A percentile compares a stretch with the other conserved stretches of the same genome.
These are phyloP conservation scores for Paratilapia polleni DNA, from an alignment of 2,113 vertebrate species.

Conservation along the genomic window DNA sequence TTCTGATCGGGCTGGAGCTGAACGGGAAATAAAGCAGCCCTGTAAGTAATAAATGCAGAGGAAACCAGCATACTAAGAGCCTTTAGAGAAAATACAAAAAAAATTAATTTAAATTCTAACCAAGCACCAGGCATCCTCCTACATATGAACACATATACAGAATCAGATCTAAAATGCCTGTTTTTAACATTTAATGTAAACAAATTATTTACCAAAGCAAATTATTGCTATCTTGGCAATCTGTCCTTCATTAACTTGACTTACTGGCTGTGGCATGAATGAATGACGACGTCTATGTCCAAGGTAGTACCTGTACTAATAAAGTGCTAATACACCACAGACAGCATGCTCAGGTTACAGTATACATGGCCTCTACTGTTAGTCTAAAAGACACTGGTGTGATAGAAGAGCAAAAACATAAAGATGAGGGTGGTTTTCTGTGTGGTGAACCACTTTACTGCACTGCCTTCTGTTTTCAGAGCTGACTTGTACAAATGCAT, in stretches of 20 bases:
- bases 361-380: slow-evolving; percentile 40
- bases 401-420: slow-evolving; percentile 43
- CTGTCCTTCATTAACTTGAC: slow-evolving; percentile 51
- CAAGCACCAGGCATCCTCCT: slow-evolving; percentile 48
- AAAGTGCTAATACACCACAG: slow-evolving; percentile 82
- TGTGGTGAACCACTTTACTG: slow-evolving; percentile 12
- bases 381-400: slow-evolving; percentile 38
- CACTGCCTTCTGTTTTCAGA: neutral
- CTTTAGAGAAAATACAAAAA: slow-evolving; percentile 57
- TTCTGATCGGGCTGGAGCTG: neutral
- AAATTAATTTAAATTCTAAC: slow-evolving; percentile 53
- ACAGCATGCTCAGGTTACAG: slow-evolving; percentile 64
- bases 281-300: slow-evolving; percentile 51
- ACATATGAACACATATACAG: slow-evolving; percentile 74
- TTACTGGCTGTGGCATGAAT: slow-evolving; percentile 54
- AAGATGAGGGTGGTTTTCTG: slow-evolving; percentile 26
- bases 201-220: slow-evolving; percentile 61
- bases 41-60: slow-evolving; percentile 50
- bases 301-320: slow-evolving; percentile 78
- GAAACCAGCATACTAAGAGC: slow-evolving; percentile 25
- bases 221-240: slow-evolving; percentile 61
- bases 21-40: slow-evolving; percentile 39
- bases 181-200: slow-evolving; percentile 72
- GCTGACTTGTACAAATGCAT: neutral
- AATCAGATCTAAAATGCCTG: slow-evolving; percentile 70